Conservation (phyloP, 2,888 invertebrate genomes). For the Camptogramma bilineatum region DNA sequence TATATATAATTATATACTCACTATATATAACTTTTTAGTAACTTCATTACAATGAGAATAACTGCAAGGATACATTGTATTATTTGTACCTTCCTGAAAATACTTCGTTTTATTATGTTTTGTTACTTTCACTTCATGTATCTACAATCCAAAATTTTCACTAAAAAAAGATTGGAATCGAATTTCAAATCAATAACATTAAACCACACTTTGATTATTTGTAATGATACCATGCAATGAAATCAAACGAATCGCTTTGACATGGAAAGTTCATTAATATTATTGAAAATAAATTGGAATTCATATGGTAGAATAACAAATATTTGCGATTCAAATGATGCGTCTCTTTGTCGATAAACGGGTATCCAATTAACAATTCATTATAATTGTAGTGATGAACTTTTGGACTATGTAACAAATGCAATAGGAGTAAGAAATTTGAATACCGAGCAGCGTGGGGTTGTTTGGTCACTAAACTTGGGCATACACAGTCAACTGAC, state of each 20-base stretch:
- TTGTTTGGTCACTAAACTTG: too few relatives aligned
- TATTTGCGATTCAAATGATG: slow-evolving; percentile 9
- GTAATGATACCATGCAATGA: not conserved
- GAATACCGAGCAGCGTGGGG: too few relatives aligned
- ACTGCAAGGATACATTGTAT: too few relatives aligned
- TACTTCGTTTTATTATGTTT: too few relatives aligned
- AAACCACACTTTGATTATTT: slow-evolving; percentile 3
- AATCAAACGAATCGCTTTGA: slow-evolving; percentile 4
- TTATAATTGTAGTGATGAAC: not conserved
- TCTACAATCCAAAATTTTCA: not conserved
- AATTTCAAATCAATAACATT: slow-evolving; percentile 5
- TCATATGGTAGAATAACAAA: slow-evolving; percentile 2
- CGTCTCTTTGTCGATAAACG: slow-evolving; percentile 1
- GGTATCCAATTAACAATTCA: not conserved
- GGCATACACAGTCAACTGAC: too few relatives aligned
- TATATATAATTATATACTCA: too few relatives aligned
- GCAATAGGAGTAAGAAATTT: too few relatives aligned
- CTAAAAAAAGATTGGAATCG: not conserved
- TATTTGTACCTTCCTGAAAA: too few relatives aligned
- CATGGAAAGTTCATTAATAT: slow-evolving; percentile 5
- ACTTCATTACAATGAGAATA: too few relatives aligned
- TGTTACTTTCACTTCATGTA: too few relatives aligned
- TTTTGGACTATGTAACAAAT: not conserved
- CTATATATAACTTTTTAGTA: too few relatives aligned
- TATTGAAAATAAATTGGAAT: slow-evolving; percentile 10